Conservation (phyloP, 2,113 vertebrate species). For the Rattus norvegicus region DNA sequence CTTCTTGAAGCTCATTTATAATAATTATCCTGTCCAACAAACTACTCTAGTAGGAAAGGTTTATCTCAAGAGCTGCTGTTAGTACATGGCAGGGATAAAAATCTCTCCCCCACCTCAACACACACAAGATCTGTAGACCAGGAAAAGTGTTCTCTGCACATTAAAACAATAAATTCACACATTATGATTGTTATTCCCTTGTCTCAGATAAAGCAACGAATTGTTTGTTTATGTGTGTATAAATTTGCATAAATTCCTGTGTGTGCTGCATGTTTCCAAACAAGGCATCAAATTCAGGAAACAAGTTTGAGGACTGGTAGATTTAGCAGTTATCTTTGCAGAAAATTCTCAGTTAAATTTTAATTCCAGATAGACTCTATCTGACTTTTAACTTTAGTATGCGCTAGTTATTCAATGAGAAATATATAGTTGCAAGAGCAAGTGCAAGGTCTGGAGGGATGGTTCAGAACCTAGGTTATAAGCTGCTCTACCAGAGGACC, state of each 20-base stretch:
- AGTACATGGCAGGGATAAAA: not conserved
- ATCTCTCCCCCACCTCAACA: not conserved
- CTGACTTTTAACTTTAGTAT: not conserved
- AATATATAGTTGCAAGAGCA: not conserved
- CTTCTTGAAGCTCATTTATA: not conserved
- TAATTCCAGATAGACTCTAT: not conserved
- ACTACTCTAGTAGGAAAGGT: too few relatives aligned
- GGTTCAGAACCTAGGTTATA: not conserved
- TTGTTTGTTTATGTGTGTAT: not conserved
- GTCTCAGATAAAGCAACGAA: slow-evolving; percentile 41
- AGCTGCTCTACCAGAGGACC: not conserved
- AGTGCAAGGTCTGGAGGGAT: not conserved
- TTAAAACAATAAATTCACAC: not conserved
- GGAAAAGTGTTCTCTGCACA: not conserved
- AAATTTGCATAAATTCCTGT: too few relatives aligned
- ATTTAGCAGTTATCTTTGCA: not conserved
- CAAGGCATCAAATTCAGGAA: slow-evolving; percentile 12
- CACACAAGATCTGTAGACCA: not conserved
- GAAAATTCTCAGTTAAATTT: not conserved
- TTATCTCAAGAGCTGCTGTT: not conserved
- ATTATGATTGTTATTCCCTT: not conserved
- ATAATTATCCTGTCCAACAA: not conserved
- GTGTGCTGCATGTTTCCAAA: not conserved
- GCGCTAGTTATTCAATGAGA: not conserved
- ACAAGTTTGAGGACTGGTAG: not conserved